A percentile compares a stretch with the other conserved stretches of the same genome.
These are phyloP conservation scores for Xestia sexstrigata DNA, from an alignment of 2,888 invertebrate species.

Conservation along the genomic window DNA sequence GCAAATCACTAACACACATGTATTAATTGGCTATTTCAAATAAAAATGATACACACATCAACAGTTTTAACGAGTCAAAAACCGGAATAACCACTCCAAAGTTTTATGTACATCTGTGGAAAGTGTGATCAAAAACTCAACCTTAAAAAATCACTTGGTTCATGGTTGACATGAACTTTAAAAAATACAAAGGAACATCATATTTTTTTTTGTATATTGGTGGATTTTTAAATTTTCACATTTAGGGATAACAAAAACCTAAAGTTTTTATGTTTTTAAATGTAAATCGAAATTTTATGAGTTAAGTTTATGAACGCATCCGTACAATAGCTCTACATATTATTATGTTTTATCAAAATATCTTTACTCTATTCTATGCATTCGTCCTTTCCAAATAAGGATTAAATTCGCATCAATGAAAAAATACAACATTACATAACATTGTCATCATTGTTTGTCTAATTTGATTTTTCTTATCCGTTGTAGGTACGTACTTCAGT, in stretches of 20 bases:
- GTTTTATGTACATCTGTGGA: slow-evolving; percentile 18
- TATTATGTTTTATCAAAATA: not conserved
- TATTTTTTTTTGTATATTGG: too few relatives aligned
- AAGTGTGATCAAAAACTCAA: slow-evolving; percentile 27
- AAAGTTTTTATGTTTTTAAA: not conserved
- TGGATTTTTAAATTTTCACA: not conserved
- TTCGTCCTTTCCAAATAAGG: rapidly evolving
- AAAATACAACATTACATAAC: slow-evolving; percentile 31
- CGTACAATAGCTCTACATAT: slow-evolving; percentile 45
- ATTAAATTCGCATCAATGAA: slow-evolving; percentile 26
- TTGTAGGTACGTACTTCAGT: slow-evolving; percentile 32
- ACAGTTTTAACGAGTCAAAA: not conserved
- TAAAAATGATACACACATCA: too few relatives aligned
- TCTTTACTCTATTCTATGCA: slow-evolving; percentile 7
- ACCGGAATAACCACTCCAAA: not conserved
- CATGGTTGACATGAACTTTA: not conserved
- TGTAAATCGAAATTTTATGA: too few relatives aligned
- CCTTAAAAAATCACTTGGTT: rapidly evolving
- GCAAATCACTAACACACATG: not conserved
- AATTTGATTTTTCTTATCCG: slow-evolving; percentile 66
- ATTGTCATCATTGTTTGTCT: slow-evolving; percentile 33
- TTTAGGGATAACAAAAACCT: rapidly evolving
- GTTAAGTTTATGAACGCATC: slow-evolving; percentile 40
- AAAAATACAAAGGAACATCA: rapidly evolving
- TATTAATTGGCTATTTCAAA: not conserved